These are phyloP conservation scores for Julus scanicus DNA, from an alignment of 2,888 invertebrate genomes.

Conservation along the genomic window DNA sequence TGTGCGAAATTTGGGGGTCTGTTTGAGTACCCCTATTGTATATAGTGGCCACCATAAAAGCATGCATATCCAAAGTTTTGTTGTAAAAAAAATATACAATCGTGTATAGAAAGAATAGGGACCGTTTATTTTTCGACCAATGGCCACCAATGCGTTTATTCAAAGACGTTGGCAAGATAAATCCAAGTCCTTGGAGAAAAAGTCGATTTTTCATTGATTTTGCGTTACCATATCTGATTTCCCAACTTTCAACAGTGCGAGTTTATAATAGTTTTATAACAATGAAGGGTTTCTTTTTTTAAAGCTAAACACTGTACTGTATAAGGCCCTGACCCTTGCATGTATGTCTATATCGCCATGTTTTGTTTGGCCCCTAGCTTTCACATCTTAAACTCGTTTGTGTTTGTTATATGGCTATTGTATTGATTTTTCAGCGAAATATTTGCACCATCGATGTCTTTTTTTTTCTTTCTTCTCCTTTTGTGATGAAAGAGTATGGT, in stretches of 20 bases:
- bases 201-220: conserved; percentile 18
- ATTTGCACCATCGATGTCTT: conserved; percentile 13
- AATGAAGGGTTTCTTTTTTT: conserved; percentile 10
- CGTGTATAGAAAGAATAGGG: neutral
- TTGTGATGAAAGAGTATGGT: conserved; percentile 24
- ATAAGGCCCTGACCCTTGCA: neutral
- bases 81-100: no score
- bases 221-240: conserved; percentile 25
- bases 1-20: no score
- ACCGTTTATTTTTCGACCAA: conserved; percentile 19
- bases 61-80: no score
- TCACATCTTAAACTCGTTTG: conserved; percentile 34
- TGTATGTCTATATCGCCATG: neutral
- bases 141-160: conserved; percentile 1
- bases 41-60: no score
- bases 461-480: neutral
- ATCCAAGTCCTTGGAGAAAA: conserved; percentile 22
- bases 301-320: neutral
- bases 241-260: neutral
- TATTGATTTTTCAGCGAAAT: neutral
- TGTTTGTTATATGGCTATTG: conserved; percentile 23
- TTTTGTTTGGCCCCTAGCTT: conserved; percentile 24
- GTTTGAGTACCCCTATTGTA: no score
- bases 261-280: neutral
- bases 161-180: neutral